phyloP scores from a whole-genome alignment of 1,140 invertebrate species.

The Limonius californicus region DNA sequence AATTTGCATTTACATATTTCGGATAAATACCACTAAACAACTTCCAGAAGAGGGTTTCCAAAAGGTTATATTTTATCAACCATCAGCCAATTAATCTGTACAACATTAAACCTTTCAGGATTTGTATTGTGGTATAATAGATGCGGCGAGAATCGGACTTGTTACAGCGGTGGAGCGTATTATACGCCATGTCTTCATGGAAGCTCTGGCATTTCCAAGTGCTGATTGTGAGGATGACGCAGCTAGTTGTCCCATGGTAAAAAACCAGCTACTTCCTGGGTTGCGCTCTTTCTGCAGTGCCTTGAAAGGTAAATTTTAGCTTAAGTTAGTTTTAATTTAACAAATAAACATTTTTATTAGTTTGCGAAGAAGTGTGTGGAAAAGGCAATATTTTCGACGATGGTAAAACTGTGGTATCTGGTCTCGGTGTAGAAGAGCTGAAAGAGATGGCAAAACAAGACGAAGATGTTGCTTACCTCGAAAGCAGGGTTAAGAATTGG shows the following conservation, averaged over 20 bases:
- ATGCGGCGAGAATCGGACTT: constrained; percentile 73
- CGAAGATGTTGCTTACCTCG: constrained; percentile 57
- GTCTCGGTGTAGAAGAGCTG: constrained; percentile 55
- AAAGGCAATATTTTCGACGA: constrained; percentile 73
- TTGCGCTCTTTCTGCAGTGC: constrained; percentile 81
- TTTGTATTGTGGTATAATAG: constrained; percentile 74
- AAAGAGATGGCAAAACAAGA: constrained; percentile 63
- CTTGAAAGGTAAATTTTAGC: constrained; percentile 58
- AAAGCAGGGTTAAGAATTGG: constrained; percentile 69
- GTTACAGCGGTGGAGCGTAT: constrained; percentile 82
- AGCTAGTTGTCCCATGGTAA: constrained; percentile 69
- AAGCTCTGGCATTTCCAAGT: constrained; percentile 72
- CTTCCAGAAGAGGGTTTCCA: constrained; percentile 89
- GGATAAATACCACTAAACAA: constrained; percentile 75
- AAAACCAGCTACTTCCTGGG: constrained; percentile 75
- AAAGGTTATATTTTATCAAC: too few relatives aligned
- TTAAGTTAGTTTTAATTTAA: neutral
- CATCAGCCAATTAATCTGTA: too few relatives aligned
- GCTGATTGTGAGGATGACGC: constrained; percentile 71
- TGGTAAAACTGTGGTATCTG: constrained; percentile 58
- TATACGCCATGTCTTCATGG: constrained; percentile 85
- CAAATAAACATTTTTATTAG: constrained; percentile 43
- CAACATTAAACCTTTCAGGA: constrained; percentile 35
- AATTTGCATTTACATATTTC: constrained; percentile 84
- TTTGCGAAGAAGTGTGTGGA: constrained; percentile 76